These are phyloP conservation scores for Macrotus californicus DNA, from an alignment of 2,113 vertebrate genomes.

Conservation along the genomic window DNA sequence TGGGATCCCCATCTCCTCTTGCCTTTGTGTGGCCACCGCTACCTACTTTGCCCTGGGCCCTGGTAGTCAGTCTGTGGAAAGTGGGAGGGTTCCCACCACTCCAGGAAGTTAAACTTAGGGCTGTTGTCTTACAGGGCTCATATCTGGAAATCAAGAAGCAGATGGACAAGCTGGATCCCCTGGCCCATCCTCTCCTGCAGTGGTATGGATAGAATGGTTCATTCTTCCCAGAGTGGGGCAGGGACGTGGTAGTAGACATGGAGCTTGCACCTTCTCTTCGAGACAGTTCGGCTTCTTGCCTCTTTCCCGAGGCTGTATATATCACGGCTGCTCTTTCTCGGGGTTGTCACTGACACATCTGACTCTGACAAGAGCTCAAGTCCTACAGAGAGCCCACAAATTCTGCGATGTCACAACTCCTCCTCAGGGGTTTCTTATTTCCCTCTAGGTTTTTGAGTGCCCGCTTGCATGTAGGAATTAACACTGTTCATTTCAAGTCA, in stretches of 20 bases:
- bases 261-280: not conserved
- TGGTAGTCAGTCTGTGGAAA: not conserved
- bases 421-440: conserved; percentile 16
- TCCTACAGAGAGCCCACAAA: not conserved
- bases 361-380: not conserved
- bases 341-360: not conserved
- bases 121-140: conserved; percentile 85
- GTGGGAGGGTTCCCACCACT: not conserved
- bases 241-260: not conserved
- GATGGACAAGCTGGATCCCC: conserved; percentile 98
- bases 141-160: conserved; percentile 99
- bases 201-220: conserved; percentile 81
- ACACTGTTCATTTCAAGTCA: not conserved
- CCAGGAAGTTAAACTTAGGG: conserved; percentile 18
- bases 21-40: not conserved
- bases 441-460: not conserved
- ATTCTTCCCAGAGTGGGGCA: not conserved
- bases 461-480: conserved; percentile 1
- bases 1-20: fast-evolving
- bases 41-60: not conserved
- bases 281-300: not conserved
- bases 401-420: not conserved
- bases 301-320: not conserved
- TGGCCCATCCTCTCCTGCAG: conserved; percentile 95
- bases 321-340: not conserved